phyloP scores from a whole-genome alignment of 2,113 vertebrate genomes.

The Tragelaphus strepsiceros region DNA sequence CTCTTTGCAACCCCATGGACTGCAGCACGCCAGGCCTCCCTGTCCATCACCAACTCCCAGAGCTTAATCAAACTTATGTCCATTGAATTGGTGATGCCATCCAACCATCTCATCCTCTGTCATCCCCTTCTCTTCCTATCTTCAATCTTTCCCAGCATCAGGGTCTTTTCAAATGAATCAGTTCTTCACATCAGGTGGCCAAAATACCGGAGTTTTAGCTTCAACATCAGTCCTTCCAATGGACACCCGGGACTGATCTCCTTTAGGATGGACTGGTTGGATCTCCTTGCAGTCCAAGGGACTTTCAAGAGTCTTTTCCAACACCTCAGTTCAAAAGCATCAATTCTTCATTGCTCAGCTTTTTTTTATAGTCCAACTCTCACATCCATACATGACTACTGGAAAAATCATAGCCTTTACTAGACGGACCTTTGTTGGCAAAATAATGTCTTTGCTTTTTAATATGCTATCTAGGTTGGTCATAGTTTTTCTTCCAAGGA shows the following conservation, averaged over 20 bases:
- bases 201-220: not conserved
- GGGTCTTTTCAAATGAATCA: not conserved
- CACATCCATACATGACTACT: not conserved
- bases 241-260: not conserved
- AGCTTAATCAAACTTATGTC: not conserved
- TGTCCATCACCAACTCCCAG: not conserved
- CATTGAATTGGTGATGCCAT: not conserved
- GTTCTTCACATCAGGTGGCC: not conserved
- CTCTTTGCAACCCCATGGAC: not conserved
- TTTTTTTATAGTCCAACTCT: not conserved
- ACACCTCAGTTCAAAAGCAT: not conserved
- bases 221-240: not conserved
- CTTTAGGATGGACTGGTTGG: not conserved
- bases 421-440: not conserved
- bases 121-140: rapidly evolving
- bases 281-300: not conserved
- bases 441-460: not conserved
- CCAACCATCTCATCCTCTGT: not conserved
- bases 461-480: not conserved
- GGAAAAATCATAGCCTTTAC: not conserved
- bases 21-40: not conserved
- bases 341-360: rapidly evolving
- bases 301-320: not conserved
- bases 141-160: not conserved
- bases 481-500: not conserved